Percentiles rank a stretch among this genome's conserved stretches.
These are phyloP conservation scores for Sarcophaga subvicina DNA, from an alignment of 2,888 invertebrate genomes.

Conservation along the genomic window DNA sequence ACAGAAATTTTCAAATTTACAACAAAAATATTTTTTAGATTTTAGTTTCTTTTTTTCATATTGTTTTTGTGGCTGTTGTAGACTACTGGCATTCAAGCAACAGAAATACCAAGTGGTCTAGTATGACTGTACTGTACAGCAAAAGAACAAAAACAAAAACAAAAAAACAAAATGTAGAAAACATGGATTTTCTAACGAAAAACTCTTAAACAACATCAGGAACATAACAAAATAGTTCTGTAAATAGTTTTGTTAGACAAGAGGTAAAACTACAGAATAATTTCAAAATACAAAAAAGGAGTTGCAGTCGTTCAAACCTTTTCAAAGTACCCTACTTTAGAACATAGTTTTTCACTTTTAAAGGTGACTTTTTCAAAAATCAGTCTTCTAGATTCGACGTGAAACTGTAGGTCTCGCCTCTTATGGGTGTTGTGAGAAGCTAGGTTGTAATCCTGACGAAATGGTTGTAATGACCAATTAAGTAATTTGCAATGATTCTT, in stretches of 20 bases:
- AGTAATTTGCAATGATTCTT: no score
- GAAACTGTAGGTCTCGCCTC: no score
- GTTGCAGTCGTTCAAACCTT: background rate
- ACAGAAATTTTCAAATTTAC: constrained; percentile 53
- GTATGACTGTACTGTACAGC: background rate
- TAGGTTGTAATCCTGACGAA: no score
- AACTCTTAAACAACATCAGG: constrained; percentile 17
- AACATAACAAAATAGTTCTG: constrained; percentile 58
- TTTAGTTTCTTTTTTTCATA: background rate
- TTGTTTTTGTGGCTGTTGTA: background rate
- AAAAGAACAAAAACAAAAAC: background rate
- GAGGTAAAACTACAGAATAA: constrained; percentile 21
- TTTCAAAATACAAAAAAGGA: background rate
- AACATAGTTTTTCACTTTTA: background rate
- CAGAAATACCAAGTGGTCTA: constrained; percentile 61
- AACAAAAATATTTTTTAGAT: constrained; percentile 25
- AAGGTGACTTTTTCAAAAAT: no score
- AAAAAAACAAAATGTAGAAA: constrained; percentile 13
- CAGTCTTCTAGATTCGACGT: no score
- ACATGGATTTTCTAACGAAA: background rate
- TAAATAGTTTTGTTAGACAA: constrained; percentile 59
- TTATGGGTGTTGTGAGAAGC: no score
- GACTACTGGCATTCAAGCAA: background rate
- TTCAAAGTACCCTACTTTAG: background rate
- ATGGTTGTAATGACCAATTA: no score